Evolutionary conservation across 2,113 vertebrate genomes (phyloP), one percentile per base, ranked within the genome.

Genomic region (Syrmaticus mikado): DNA sequence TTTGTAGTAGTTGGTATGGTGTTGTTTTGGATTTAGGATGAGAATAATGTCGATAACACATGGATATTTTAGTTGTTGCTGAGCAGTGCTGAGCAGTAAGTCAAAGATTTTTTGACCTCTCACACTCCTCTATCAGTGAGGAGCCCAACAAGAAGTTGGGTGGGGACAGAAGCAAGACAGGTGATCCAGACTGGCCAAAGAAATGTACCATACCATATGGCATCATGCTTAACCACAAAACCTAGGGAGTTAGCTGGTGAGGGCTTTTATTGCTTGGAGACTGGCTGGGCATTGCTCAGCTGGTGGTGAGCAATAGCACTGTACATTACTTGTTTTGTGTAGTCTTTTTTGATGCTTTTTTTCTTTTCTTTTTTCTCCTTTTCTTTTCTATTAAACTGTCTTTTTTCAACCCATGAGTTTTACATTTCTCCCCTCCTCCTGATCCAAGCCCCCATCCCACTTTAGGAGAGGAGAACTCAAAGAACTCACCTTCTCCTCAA

Each of bases 401-500:
- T 64, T 64, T 18, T 64, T 64, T 64, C 61, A 40, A 40, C 61
- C 38, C 36, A 64, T 11, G 24, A 13, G 38, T 40, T 64, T 40
- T 19, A 40, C 16, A 8, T 32, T n/a, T 19, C 32, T 32, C 18
- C 32, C 19, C 55, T 20, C 30, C 28, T 27, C 21, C 14, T 11
- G 14, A 27, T 62, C 10, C 36, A 18, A 16, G 25, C 15, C 61
- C 16, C 36, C 7, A 40, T 64, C 36, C 25, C 61, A 28, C 60
- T 32, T 40, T 17, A 28, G 27, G 61, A 8, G 61, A 15, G 38
- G 38, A 27, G 11, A 36, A 40, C 22, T 40, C 61, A 65, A 65
- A 78, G 40, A 83, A 67, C 94, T 92, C 90, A 99, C 99, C 98
- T 99, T 99, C 87, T 99, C 99, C 94, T 99, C 99, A 79, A 98